phyloP scores from a whole-genome alignment of 2,888 invertebrate species.

The Acanthosepion lycidas region DNA sequence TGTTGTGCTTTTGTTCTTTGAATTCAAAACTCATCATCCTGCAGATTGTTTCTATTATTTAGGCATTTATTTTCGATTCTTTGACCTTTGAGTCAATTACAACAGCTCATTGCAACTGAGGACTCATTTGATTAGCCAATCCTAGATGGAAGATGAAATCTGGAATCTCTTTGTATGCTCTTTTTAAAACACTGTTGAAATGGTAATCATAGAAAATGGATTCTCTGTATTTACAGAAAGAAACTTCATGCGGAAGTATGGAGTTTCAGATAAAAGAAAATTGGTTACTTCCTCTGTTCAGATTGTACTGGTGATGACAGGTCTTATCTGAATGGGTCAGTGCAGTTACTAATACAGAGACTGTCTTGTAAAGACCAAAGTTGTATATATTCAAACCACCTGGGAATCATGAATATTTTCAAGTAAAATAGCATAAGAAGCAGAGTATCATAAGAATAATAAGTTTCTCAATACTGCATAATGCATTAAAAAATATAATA shows the following conservation, averaged over 20 bases:
- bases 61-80: background rate
- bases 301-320: background rate
- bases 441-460: background rate
- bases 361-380: background rate
- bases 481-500: background rate
- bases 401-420: background rate
- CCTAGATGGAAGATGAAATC: background rate
- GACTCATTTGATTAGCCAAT: background rate
- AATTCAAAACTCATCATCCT: background rate
- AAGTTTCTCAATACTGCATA: background rate
- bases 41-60: background rate
- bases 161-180: background rate
- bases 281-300: background rate
- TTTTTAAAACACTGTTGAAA: background rate
- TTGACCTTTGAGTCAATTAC: background rate
- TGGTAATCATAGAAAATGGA: background rate
- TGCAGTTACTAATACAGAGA: background rate
- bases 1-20: background rate
- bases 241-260: slow-evolving; percentile 8
- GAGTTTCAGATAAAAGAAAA: background rate
- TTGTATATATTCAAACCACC: slow-evolving; percentile 14
- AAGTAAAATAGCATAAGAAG: background rate
- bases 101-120: background rate
- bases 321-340: background rate
- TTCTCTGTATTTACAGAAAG: background rate